A percentile compares a stretch with the other conserved stretches of the same genome.
Evolutionary conservation across 2,888 invertebrate genomes (phyloP).

Genomic region (Macropis europaea): DNA sequence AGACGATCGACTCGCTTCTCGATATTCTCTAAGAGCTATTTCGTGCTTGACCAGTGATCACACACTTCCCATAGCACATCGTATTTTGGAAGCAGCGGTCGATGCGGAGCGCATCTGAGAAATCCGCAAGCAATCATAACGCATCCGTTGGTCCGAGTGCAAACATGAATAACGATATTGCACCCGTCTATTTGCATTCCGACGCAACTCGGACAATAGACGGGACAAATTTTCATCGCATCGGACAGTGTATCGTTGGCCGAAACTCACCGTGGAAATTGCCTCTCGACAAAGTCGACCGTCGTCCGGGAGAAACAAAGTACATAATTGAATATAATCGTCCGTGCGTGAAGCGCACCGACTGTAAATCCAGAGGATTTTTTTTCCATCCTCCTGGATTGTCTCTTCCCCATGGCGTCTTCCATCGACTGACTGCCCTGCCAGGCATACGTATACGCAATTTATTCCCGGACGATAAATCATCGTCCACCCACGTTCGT

Average conservation of each 20-base stretch:
- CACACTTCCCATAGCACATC: no score
- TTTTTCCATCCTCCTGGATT: constrained; percentile 9
- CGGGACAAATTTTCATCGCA: constrained; percentile 17
- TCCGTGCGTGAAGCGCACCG: background rate
- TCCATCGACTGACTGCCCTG: constrained; percentile 48
- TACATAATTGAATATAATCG: no score
- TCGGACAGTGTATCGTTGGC: constrained; percentile 5
- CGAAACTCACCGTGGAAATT: background rate
- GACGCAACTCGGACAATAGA: constrained; percentile 10
- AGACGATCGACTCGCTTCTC: no score
- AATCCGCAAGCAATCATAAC: background rate
- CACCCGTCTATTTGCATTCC: background rate
- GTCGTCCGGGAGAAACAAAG: no score
- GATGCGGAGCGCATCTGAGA: background rate
- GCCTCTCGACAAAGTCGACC: background rate
- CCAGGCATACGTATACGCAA: constrained; percentile 63
- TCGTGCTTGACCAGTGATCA: no score
- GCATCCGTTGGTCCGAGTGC: background rate
- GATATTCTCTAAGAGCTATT: no score
- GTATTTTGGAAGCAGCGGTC: background rate
- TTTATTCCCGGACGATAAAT: constrained; percentile 71
- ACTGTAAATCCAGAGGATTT: constrained; percentile 25
- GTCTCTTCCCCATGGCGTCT: constrained; percentile 26
- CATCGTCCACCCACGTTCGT: constrained; percentile 72
- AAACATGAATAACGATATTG: constrained; percentile 19